Conservation (phyloP, 2,113 vertebrate genomes). For the Otocyon megalotis region DNA sequence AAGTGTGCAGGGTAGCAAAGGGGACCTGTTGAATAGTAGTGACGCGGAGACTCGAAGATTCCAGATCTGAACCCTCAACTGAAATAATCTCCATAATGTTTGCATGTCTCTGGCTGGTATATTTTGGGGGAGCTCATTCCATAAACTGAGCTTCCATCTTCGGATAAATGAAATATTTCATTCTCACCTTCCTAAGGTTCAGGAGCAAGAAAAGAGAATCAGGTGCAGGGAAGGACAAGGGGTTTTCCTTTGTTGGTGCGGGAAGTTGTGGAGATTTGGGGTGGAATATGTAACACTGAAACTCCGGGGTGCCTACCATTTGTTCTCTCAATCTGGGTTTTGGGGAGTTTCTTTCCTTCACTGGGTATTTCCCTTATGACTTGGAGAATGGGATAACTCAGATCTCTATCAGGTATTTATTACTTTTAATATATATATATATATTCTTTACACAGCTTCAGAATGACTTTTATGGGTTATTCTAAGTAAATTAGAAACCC, state of each 20-base stretch:
- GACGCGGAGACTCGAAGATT: not conserved
- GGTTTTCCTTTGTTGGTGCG: not conserved
- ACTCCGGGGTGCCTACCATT: not conserved
- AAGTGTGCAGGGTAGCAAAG: not conserved
- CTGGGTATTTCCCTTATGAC: not conserved
- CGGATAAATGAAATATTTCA: constrained; percentile 39
- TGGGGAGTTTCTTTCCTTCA: not conserved
- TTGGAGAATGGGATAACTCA: not conserved
- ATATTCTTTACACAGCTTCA: constrained; percentile 32
- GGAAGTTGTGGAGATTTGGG: not conserved
- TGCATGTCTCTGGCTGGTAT: not conserved
- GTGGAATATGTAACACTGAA: not conserved
- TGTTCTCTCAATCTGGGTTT: not conserved
- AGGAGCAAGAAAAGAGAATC: not conserved
- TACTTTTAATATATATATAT: not conserved
- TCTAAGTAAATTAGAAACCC: constrained; percentile 40
- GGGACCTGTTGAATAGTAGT: constrained; percentile 74
- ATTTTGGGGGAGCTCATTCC: not conserved
- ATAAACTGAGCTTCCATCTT: not conserved
- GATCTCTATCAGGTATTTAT: constrained; percentile 20
- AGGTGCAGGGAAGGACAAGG: not conserved
- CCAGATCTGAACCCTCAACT: not conserved
- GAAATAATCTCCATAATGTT: not conserved
- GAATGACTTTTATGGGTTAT: constrained; percentile 43
- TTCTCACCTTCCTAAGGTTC: constrained; percentile 16